Base-by-base conservation (phyloP, 2,888 invertebrate genomes). In the Cremastobaeus sp. region DNA sequence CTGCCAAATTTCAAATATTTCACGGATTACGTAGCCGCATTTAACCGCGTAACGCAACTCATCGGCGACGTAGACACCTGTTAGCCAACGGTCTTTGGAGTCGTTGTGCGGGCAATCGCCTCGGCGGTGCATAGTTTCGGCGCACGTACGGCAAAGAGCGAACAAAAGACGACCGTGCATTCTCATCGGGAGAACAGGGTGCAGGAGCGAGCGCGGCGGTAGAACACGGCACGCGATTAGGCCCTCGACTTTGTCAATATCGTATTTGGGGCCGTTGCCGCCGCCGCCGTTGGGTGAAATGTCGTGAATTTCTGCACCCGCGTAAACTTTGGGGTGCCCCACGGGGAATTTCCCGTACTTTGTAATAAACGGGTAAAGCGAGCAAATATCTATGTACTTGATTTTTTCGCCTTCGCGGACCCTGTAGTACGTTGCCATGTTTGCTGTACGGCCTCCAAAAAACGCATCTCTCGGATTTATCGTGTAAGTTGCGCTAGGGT, bases 1-100 rank as follows among this genome's bases (percentile, higher is more conserved):
- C 47, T 85, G 78, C 80, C 83, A 86, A 4, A 86, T 80, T 66
- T 85, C 85, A 34, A 75, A 71, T 3, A 85, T 76, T 41, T 84
- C 71, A 0, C 80, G 1, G 6, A 86, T 74, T 35, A 68, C 59
- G 57, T 87, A 88, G 0, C 84, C 85, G 20, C 77, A 70, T 50
- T 77, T 25, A 0, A 84, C 34, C 3, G 86, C 86, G 64, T 79
- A 81, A 20, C 77, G 21, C 0, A 88, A 37, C 69, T 87, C 87
- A 11, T 81, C 81, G 0, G 80, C 78, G 11, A 85, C 82, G 83
- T 20, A 50, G 1, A 34, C 48, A 0, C 57, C 43, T 3, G 37
- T 14, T n/a, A 43, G 18, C 9, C 18, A 43, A 20, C 43, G 25
- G 0, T 57, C 30, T 8, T 17, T 0, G 1, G 14, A 17, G 12